Percentiles rank a stretch among this genome's conserved stretches.
These are phyloP conservation scores for Druon quercuslanigerum DNA, from an alignment of 1,140 invertebrate species.

Conservation along the genomic window DNA sequence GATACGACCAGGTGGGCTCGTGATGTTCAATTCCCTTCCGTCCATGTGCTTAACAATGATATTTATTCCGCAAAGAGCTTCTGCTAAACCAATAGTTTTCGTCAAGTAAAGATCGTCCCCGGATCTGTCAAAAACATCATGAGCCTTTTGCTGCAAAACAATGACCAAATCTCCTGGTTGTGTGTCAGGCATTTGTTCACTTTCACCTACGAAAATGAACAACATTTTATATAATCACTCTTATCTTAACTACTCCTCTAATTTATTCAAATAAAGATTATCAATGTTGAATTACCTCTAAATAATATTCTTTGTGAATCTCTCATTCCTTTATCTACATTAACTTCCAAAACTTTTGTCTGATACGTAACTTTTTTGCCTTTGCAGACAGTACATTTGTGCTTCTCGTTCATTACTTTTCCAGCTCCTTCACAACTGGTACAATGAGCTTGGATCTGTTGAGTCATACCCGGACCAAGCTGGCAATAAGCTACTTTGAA, in stretches of 20 bases:
- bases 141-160: not conserved
- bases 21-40: slow-evolving; percentile 11
- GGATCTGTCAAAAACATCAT: slow-evolving; percentile 14
- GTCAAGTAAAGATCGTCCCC: not conserved
- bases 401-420: slow-evolving; percentile 1
- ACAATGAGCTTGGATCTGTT: not conserved
- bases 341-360: not conserved
- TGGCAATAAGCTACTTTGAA: not conserved
- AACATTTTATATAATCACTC: no score
- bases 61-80: slow-evolving; percentile 10
- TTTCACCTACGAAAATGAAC: not conserved
- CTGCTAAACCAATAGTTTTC: slow-evolving; percentile 8
- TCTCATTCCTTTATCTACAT: slow-evolving; percentile 17
- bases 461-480: not conserved
- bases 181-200: not conserved
- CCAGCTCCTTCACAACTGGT: not conserved
- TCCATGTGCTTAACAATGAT: slow-evolving; percentile 2
- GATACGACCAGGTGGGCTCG: not conserved
- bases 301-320: slow-evolving; percentile 16
- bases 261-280: no score
- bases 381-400: not conserved
- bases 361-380: slow-evolving; percentile 20
- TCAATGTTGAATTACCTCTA: not conserved
- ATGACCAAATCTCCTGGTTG: slow-evolving; percentile 11
- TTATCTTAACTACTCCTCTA: no score